Percentiles rank a stretch among this genome's conserved stretches.
Evolutionary conservation across 2,888 invertebrate genomes (phyloP).

Genomic region (Pristionchus maxplancki): DNA sequence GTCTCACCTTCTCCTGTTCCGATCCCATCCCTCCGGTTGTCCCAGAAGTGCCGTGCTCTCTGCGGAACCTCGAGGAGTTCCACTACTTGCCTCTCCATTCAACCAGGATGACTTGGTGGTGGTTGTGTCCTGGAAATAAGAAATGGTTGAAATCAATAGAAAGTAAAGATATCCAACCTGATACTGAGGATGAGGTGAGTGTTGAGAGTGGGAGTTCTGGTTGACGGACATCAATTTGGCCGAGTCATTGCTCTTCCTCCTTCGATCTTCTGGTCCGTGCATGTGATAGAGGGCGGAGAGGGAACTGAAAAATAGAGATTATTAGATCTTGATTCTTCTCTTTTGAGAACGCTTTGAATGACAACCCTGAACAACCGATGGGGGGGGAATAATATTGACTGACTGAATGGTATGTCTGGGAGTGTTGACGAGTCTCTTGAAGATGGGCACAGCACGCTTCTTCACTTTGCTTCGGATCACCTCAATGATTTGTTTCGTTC

Average conservation of each 20-base stretch:
- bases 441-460: slow-evolving; percentile 64
- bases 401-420: slow-evolving; percentile 54
- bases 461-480: slow-evolving; percentile 66
- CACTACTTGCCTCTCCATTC: neutral
- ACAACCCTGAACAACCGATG: too few species aligned
- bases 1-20: slow-evolving; percentile 1
- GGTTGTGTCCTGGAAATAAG: neutral
- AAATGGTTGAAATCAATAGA: slow-evolving; percentile 38
- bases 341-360: neutral
- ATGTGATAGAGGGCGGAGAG: slow-evolving; percentile 31
- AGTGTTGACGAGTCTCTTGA: slow-evolving; percentile 59
- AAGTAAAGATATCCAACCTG: neutral
- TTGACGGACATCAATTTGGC: slow-evolving; percentile 10
- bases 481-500: neutral
- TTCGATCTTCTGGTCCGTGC: slow-evolving; percentile 26
- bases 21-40: slow-evolving; percentile 2
- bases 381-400: too few species aligned
- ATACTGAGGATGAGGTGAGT: slow-evolving; percentile 21
- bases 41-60: neutral
- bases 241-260: slow-evolving; percentile 47
- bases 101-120: slow-evolving; percentile 34
- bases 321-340: neutral
- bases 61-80: neutral
- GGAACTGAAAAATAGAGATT: slow-evolving; percentile 26
- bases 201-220: neutral